Base-by-base conservation (phyloP, 2,113 vertebrate species). In the Globicephala melas region DNA sequence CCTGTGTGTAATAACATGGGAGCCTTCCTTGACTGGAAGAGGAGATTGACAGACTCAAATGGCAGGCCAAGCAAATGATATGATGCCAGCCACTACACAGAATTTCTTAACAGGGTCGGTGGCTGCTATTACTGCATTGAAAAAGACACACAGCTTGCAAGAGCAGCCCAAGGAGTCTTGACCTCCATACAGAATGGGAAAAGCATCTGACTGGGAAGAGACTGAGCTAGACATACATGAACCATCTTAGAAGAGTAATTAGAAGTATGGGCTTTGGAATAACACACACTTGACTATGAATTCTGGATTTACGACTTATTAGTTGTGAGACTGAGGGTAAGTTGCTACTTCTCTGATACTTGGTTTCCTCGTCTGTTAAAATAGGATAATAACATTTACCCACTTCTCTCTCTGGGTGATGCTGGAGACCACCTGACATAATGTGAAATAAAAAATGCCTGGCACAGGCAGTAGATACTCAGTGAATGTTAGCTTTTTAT, bases 361-460 rank as follows among this genome's bases (percentile, higher is more conserved):
- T 41, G 31, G 13, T 95, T 93, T 93, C 50, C 80, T 91, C 12
- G 38, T 68, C 26, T 93, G 44, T 83, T 87, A 62, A 76, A 97
- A 62, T 6, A 83, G 25, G 23, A 71, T 71, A 68, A 60, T 41
- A 68, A 68, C 73, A 53, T 91, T 89, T 94, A 76, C 44, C 8
- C 50, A 63, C 21, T 89, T 94, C 33, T 28, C 9, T 94, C 67
- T 86, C 65, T 86, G 50, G 14, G 62, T 53, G 68, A 71, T 36
- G 71, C 38, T 44, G 36, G 92, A 94, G 33, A 63, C 63, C 47
- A 87, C 41, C 1, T 41, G 63, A 94, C 44, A 50, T 36, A 67
- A 95, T 73, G 63, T 38, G 28, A 87, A 67, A 74, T n/a, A 91
- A 55, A 86, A 94, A 73, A 91, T 73, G n/a, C 26, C 38, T 50